Evolutionary conservation across 2,113 vertebrate genomes (phyloP), one percentile per base, ranked within the genome.

Genomic region (Takifugu bimaculatus): DNA sequence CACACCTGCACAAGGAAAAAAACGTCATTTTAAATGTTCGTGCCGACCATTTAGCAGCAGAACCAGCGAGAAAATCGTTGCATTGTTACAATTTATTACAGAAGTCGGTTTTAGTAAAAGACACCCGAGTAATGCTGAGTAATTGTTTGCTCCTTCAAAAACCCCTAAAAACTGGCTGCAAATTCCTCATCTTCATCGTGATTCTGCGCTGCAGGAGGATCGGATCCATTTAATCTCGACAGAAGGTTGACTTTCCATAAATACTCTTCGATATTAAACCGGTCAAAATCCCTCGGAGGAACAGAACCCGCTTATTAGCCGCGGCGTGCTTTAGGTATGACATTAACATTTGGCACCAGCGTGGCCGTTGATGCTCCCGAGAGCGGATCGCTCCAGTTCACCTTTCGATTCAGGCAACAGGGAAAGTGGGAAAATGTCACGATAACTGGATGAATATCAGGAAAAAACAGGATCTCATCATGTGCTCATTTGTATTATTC

Each of bases 181-280:
- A 39, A 7, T 3, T 35, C 32, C 35, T 10, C 35, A 2, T 39
- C 35, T 39, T 39, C 7, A 63, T 68, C 26, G 50, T 39, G 44
- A 32, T 35, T 63, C 27, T 0, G 32, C 51, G 5, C 9, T 13
- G 54, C 6, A 50, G 72, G 69, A 53, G 3, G 39, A 67, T 39
- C 63, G 74, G 62, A 79, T 74, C 58, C 59, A 52, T 61, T 67
- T 42, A 58, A 74, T 78, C 43, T 58, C 14, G 6, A 59, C 52
- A 47, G 26, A 81, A 68, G 57, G 57, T 72, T 60, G 65, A 12
- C 4, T 1, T 1, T 55, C 54, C 77, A 70, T 65, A 76, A 79
- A 83, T 81, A 72, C 35, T 55, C 26, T 53, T 73, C 47, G 54
- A 70, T 77, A 72, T 60, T 47, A 47, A 65, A 72, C 50, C 15